Percentiles rank a stretch among this genome's conserved stretches.
phyloP scores from a whole-genome alignment of 2,888 invertebrate genomes.

The Mythimna pallens region DNA sequence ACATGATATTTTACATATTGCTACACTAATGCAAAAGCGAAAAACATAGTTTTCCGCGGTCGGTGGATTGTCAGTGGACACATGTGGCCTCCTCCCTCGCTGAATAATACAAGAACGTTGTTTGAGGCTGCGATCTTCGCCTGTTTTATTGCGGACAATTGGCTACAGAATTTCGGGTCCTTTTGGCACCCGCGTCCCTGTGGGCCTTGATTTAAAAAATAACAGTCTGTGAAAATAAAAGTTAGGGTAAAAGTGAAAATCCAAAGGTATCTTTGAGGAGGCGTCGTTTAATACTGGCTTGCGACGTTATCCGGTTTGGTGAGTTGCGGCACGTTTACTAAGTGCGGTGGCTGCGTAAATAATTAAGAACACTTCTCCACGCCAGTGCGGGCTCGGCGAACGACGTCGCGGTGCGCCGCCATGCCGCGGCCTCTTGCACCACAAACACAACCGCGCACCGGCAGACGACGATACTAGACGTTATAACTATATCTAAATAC shows the following conservation, averaged over 20 bases:
- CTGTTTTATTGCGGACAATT: constrained; percentile 84
- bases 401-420: constrained; percentile 48
- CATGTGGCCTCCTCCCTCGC: constrained; percentile 78
- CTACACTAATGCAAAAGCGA: constrained; percentile 60
- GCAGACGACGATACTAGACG: constrained; percentile 22
- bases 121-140: constrained; percentile 79
- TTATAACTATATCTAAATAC: constrained; percentile 6
- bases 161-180: constrained; percentile 75
- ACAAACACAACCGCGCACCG: constrained; percentile 46
- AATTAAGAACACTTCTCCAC: constrained; percentile 86
- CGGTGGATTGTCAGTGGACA: constrained; percentile 79
- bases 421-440: constrained; percentile 47
- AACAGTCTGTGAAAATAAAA: constrained; percentile 58
- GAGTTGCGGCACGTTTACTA: constrained; percentile 74
- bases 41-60: constrained; percentile 68
- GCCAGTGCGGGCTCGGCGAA: constrained; percentile 63
- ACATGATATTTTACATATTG: constrained; percentile 59
- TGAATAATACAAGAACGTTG: constrained; percentile 86
- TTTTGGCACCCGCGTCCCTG: constrained; percentile 64
- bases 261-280: constrained; percentile 61
- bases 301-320: constrained; percentile 66
- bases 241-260: constrained; percentile 60
- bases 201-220: constrained; percentile 71
- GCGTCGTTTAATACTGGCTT: constrained; percentile 57
- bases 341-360: constrained; percentile 81